phyloP scores from a whole-genome alignment of 2,797 vertebrate species.

The Carcharodon carcharias region DNA sequence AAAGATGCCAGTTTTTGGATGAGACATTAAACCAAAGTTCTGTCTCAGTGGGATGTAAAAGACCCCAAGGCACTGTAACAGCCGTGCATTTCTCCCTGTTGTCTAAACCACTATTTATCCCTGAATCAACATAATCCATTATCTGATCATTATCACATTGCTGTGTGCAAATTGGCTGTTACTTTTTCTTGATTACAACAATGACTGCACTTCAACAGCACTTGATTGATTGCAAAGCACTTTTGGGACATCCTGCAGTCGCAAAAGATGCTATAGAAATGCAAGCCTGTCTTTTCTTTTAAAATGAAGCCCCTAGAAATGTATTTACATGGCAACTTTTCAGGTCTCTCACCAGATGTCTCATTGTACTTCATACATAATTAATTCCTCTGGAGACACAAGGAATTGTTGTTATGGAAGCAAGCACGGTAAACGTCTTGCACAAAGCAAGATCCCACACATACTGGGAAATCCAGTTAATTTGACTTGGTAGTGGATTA shows the following conservation, averaged over 20 bases:
- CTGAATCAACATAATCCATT: background rate
- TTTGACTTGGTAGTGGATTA: background rate
- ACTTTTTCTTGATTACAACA: background rate
- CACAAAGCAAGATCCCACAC: background rate
- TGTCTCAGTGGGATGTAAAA: background rate
- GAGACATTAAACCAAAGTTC: background rate
- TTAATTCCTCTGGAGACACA: background rate
- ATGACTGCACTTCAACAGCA: background rate
- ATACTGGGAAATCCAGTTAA: background rate
- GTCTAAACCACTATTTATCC: background rate
- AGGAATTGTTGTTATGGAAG: background rate
- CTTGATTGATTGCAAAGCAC: background rate
- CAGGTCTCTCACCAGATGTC: background rate
- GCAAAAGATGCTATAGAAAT: background rate
- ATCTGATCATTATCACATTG: background rate
- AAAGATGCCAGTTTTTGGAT: background rate
- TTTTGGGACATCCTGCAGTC: background rate
- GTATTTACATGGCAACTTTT: background rate
- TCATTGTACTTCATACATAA: background rate
- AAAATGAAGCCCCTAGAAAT: background rate
- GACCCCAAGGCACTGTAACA: background rate
- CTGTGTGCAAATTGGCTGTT: background rate
- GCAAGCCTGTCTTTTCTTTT: background rate
- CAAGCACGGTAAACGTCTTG: background rate
- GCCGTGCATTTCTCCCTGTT: background rate